Evolutionary conservation across 2,797 vertebrate species (phyloP).

Genomic region (Uromys caudimaculatus): DNA sequence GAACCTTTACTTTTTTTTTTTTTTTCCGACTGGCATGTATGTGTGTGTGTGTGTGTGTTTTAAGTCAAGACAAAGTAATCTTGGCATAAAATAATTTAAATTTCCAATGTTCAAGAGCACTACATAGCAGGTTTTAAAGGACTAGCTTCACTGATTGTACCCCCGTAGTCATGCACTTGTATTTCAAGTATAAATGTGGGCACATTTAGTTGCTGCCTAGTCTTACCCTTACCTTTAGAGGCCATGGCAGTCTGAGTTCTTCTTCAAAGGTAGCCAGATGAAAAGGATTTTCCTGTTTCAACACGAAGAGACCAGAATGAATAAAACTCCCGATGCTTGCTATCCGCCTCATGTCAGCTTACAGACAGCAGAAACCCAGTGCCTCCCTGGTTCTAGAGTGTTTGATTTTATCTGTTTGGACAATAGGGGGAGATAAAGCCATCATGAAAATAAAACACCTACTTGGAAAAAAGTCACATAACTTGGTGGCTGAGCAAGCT

Average conservation of each 20-base stretch:
- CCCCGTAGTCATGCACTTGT: background rate
- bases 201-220: background rate
- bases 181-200: background rate
- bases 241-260: slow-evolving; percentile 88
- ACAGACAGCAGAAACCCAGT: slow-evolving; percentile 76
- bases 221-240: slow-evolving; percentile 88
- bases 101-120: background rate
- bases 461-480: slow-evolving; percentile 13
- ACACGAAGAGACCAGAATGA: slow-evolving; percentile 83
- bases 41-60: background rate
- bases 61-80: background rate
- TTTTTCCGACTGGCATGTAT: background rate
- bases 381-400: slow-evolving; percentile 72
- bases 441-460: slow-evolving; percentile 58
- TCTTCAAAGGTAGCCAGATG: slow-evolving; percentile 88
- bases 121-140: slow-evolving; percentile 16
- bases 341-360: slow-evolving; percentile 78
- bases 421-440: slow-evolving; percentile 82
- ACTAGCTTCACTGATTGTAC: background rate
- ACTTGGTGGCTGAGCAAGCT: background rate
- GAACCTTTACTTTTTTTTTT: background rate
- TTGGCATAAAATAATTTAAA: slow-evolving; percentile 47
- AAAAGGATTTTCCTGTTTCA: slow-evolving; percentile 85
- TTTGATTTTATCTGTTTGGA: slow-evolving; percentile 80
- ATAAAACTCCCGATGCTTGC: slow-evolving; percentile 84